These are phyloP conservation scores for Beris chalybata DNA, from an alignment of 2,888 invertebrate genomes.

Conservation along the genomic window DNA sequence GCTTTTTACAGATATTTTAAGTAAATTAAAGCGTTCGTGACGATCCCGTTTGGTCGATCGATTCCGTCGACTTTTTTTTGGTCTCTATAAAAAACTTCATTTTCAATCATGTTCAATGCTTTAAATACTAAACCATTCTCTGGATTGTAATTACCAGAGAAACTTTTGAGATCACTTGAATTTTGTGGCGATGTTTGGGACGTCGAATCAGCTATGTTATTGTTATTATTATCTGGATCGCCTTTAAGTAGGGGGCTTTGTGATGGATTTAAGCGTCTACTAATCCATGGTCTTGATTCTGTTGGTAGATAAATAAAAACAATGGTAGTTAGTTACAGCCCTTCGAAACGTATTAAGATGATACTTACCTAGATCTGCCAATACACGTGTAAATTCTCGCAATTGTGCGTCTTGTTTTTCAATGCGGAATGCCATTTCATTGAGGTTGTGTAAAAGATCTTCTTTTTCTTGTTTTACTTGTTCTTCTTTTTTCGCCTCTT, in stretches of 20 bases:
- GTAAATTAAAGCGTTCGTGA: constrained; percentile 38
- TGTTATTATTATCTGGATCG: background rate
- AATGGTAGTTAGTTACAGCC: background rate
- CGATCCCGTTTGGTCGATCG: constrained; percentile 28
- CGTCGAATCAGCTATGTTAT: background rate
- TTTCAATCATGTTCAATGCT: constrained; percentile 52
- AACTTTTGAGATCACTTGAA: constrained; percentile 7
- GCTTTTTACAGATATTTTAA: constrained; percentile 17
- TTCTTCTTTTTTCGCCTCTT: constrained; percentile 80
- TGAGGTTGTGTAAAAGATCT: constrained; percentile 66
- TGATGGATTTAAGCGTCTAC: background rate
- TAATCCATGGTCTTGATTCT: constrained; percentile 19
- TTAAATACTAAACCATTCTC: constrained; percentile 49
- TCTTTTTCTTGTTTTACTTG: constrained; percentile 66
- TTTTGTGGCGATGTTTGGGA: background rate
- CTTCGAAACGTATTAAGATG: background rate
- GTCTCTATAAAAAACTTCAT: constrained; percentile 46
- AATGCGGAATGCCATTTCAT: constrained; percentile 71
- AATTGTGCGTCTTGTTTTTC: constrained; percentile 80
- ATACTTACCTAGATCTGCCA: constrained; percentile 60
- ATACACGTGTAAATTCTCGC: constrained; percentile 69
- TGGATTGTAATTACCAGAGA: constrained; percentile 48
- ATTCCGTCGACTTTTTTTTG: constrained; percentile 5
- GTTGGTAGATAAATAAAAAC: background rate
- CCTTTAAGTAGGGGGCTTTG: constrained; percentile 45